phyloP scores from a whole-genome alignment of 2,888 invertebrate species.

The Crematogaster levior region DNA sequence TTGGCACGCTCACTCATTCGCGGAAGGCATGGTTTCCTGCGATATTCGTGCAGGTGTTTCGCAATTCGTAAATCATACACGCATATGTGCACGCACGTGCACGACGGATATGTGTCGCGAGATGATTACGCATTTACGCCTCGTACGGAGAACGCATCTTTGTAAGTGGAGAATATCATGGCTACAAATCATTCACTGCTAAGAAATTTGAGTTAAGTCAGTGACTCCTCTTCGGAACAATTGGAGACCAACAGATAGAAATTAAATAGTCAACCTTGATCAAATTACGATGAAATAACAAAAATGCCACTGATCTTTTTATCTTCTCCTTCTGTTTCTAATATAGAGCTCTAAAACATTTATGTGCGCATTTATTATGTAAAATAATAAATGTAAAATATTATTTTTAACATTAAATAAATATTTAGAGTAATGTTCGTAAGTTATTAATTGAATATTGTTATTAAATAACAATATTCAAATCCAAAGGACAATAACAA shows the following conservation, averaged over 20 bases:
- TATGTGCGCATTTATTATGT: neutral
- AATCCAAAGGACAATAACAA: too few species aligned
- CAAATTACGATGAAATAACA: neutral
- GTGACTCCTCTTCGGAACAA: constrained; percentile 16
- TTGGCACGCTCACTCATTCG: constrained; percentile 31
- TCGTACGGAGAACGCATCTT: neutral
- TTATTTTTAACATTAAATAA: neutral
- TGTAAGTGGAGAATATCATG: neutral
- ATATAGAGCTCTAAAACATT: neutral
- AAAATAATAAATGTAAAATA: constrained; percentile 12
- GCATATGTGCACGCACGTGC: constrained; percentile 25
- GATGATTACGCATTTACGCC: constrained; percentile 20
- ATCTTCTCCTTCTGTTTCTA: neutral
- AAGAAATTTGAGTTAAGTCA: constrained; percentile 27
- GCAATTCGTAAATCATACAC: constrained; percentile 18
- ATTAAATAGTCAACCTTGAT: constrained; percentile 6
- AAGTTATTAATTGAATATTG: too few species aligned
- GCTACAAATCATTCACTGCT: constrained; percentile 7
- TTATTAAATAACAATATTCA: too few species aligned
- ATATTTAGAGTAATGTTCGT: too few species aligned
- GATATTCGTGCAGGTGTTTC: constrained; percentile 53
- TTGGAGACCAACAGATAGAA: neutral
- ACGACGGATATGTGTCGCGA: neutral
- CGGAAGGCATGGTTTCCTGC: constrained; percentile 48
- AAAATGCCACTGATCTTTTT: neutral